These are phyloP conservation scores for Genyomyrus donnyi DNA, from an alignment of 2,113 vertebrate genomes.

Conservation along the genomic window DNA sequence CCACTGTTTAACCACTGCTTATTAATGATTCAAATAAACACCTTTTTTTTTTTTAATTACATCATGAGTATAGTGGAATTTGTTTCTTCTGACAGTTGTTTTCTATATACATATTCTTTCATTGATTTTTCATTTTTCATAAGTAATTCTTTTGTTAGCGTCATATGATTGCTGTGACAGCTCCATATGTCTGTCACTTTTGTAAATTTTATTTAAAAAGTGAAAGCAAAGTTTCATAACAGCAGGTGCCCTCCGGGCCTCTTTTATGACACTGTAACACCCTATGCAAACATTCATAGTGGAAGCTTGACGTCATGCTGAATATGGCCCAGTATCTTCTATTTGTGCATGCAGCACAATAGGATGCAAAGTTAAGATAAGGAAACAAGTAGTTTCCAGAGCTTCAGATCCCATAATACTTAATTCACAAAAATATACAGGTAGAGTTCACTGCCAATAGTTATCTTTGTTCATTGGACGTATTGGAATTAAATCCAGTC, in stretches of 20 bases:
- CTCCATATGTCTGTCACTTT: neutral
- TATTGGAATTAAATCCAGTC: neutral
- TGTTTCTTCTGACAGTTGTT: neutral
- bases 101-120: neutral
- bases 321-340: neutral
- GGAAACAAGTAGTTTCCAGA: neutral
- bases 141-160: neutral
- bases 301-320: neutral
- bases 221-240: neutral
- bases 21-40: neutral
- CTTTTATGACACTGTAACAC: neutral
- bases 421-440: neutral
- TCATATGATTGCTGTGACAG: neutral
- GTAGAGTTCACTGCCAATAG: neutral
- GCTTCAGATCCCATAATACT: neutral
- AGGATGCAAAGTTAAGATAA: neutral
- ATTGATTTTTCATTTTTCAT: neutral
- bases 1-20: neutral
- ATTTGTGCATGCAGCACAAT: neutral
- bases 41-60: neutral
- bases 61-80: neutral
- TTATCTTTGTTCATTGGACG: neutral
- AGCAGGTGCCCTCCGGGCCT: neutral
- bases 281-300: neutral
- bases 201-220: neutral